Conservation (phyloP, 2,797 vertebrate species). For the Onychomys torridus region DNA sequence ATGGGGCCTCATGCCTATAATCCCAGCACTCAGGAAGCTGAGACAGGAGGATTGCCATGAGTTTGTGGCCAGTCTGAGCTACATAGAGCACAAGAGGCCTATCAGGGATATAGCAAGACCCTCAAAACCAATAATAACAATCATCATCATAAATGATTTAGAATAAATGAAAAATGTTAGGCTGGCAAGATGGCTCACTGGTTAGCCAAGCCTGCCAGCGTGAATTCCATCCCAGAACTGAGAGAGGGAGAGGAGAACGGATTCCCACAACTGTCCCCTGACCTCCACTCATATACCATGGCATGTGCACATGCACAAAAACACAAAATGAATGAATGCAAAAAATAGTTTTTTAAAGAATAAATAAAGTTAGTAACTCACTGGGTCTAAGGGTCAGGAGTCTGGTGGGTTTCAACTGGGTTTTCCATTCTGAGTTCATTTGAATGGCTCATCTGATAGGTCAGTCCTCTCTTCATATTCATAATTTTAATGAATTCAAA, state of each 20-base stretch:
- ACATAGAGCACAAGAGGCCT: neutral
- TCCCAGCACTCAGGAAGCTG: neutral
- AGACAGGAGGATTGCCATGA: neutral
- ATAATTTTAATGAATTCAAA: slow-evolving; percentile 39
- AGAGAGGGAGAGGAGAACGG: neutral
- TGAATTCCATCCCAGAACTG: neutral
- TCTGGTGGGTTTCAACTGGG: neutral
- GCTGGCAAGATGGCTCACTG: neutral
- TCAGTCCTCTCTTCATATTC: neutral
- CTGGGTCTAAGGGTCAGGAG: neutral
- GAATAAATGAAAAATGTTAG: neutral
- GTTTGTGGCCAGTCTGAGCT: neutral
- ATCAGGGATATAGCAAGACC: neutral
- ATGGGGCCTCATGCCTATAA: neutral
- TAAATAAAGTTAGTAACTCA: neutral
- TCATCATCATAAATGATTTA: neutral
- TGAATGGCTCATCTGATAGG: neutral
- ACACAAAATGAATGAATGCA: neutral
- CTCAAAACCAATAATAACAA: neutral
- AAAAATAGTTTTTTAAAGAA: neutral
- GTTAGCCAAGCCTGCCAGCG: neutral
- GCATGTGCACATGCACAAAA: too few species aligned
- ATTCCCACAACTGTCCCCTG: too few species aligned
- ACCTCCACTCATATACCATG: too few species aligned
- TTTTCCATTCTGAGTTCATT: neutral